Evolutionary conservation across 2,113 vertebrate species (phyloP).

Genomic region (Phyllopteryx taeniolatus): DNA sequence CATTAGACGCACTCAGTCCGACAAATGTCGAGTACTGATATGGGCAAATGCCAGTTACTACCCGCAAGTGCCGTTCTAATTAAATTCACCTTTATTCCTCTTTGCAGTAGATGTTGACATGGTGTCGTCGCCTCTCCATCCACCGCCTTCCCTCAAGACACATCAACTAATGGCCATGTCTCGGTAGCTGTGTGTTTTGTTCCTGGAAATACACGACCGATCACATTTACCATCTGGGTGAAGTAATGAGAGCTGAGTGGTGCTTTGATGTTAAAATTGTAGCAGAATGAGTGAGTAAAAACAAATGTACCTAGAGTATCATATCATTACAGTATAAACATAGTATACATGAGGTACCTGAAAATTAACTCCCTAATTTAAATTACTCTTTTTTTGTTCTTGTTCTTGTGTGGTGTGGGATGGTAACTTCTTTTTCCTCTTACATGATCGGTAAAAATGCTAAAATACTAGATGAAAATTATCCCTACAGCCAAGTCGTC

Average conservation of each 20-base stretch:
- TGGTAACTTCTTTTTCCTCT: no score
- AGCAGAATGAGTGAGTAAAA: no score
- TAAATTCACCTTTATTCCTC: constrained; percentile 46
- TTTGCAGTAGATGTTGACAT: constrained; percentile 46
- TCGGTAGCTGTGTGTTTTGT: not conserved
- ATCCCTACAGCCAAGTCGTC: no score
- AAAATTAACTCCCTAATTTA: no score
- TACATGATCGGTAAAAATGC: no score
- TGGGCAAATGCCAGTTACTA: constrained; percentile 15
- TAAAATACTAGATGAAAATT: no score
- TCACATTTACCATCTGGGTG: constrained; percentile 13
- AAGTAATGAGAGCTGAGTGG: constrained; percentile 18
- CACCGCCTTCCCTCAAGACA: constrained; percentile 21
- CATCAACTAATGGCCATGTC: constrained; percentile 33
- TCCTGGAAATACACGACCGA: constrained; percentile 32
- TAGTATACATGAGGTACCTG: no score
- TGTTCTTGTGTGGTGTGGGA: no score
- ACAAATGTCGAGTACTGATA: constrained; percentile 32
- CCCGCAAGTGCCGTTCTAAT: constrained; percentile 43
- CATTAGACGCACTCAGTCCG: constrained; percentile 41
- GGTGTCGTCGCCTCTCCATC: constrained; percentile 22
- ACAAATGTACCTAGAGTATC: not conserved
- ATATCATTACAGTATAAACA: no score
- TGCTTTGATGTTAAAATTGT: constrained; percentile 1
- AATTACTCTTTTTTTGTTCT: no score